Evolutionary conservation across 2,113 vertebrate species (phyloP), one percentile per base, ranked within the genome.

Genomic region (Gavia stellata): DNA sequence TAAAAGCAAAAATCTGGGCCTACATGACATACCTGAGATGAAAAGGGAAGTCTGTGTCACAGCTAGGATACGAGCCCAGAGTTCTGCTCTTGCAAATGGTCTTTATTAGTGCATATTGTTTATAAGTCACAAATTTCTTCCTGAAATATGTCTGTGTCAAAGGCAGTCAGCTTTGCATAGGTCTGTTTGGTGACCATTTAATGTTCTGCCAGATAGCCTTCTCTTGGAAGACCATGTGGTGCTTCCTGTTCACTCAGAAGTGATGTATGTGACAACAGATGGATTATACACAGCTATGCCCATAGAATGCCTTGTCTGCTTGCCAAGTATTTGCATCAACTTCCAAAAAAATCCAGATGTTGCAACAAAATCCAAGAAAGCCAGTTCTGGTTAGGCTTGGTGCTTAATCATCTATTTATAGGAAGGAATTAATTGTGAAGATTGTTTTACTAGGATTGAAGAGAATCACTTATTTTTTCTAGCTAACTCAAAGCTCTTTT

Each of bases 1-100:
- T 77, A 81, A 71, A 63, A 59, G 78, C 42, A 75, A 55, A 71
- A 55, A 16, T 45, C 36, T 34, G 8, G 17, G 28, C 17, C 42
- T 42, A 5, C 0, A 0, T 28, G n/a, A 34, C 0, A 0, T 40
- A 49, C 12, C 36, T 79, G 89, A 75, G 68, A 40, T 74, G 38
- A 20, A 75, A 79, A 82, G 21, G 21, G 21, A 42, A 17, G 25
- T 31, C 50, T 68, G 56, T 70, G 45, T 62, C 47, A 21, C 42
- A 81, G 52, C 1, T 6, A 47, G 70, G 61, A 19, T 24, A 28
- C 0, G 0, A 79, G 38, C 53, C 26, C 20, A 2, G 19, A 40
- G 17, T 21, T 80, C 28, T 84, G 21, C 55, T 77, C 33, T 73
- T 87, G n/a, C 38, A 42, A 58, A 67, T 20, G 53, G 28, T 3